These are phyloP conservation scores for Pachliopta kotzebuea DNA, from an alignment of 2,888 invertebrate genomes.

Conservation along the genomic window DNA sequence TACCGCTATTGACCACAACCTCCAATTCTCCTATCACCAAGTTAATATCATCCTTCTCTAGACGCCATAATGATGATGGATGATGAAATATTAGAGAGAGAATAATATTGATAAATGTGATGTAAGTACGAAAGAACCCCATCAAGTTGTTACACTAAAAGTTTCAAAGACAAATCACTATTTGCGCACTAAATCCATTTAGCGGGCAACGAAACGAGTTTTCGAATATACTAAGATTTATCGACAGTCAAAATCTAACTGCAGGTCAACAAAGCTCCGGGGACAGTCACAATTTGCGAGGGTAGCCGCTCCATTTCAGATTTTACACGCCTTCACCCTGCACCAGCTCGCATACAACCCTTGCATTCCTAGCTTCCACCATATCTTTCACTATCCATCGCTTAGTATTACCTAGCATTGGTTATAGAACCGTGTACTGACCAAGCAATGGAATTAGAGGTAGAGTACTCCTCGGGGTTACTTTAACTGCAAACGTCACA, in stretches of 20 bases:
- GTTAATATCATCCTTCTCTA: too few species aligned
- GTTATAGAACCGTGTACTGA: neutral
- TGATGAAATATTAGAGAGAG: too few species aligned
- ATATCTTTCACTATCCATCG: slow-evolving; percentile 28
- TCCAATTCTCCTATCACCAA: too few species aligned
- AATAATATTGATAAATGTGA: too few species aligned
- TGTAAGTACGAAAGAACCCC: too few species aligned
- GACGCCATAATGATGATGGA: too few species aligned
- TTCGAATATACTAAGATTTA: slow-evolving; percentile 44
- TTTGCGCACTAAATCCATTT: slow-evolving; percentile 25
- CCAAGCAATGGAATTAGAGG: slow-evolving; percentile 21
- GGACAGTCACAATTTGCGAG: slow-evolving; percentile 49
- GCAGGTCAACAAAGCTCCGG: slow-evolving; percentile 42
- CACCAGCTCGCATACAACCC: slow-evolving; percentile 32
- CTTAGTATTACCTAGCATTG: neutral
- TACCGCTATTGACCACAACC: too few species aligned
- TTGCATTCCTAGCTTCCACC: neutral
- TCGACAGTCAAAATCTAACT: slow-evolving; percentile 43
- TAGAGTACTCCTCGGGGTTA: neutral
- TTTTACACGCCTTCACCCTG: slow-evolving; percentile 45
- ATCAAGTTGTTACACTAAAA: neutral
- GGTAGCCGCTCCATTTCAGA: slow-evolving; percentile 49
- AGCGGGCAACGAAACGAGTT: slow-evolving; percentile 34
- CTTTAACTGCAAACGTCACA: neutral
- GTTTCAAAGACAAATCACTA: neutral